These are phyloP conservation scores for Eulithis prunata DNA, from an alignment of 2,888 invertebrate species.

Conservation along the genomic window DNA sequence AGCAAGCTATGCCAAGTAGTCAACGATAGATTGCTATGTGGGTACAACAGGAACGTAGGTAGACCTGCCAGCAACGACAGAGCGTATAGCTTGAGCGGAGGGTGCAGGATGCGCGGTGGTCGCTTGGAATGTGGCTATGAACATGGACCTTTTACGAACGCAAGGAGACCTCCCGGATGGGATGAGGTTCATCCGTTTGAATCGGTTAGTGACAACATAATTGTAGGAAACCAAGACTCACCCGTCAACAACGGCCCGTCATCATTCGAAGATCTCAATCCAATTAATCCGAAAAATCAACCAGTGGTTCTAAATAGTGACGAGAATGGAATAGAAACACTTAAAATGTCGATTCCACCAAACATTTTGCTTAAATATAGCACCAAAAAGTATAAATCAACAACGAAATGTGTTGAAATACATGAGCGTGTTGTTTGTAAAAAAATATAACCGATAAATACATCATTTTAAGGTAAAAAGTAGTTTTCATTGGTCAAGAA, in stretches of 20 bases:
- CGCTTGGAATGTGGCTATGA: slow-evolving; percentile 72
- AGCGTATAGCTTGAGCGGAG: slow-evolving; percentile 48
- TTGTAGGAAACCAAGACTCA: background rate
- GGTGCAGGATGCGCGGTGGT: slow-evolving; percentile 63
- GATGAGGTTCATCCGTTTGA: slow-evolving; percentile 4
- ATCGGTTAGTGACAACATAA: background rate
- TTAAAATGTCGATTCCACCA: background rate
- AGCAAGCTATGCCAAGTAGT: slow-evolving; percentile 58
- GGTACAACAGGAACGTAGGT: slow-evolving; percentile 64
- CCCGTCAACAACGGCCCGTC: background rate
- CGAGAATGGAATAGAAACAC: background rate
- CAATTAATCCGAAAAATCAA: background rate
- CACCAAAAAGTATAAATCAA: slow-evolving; percentile 10
- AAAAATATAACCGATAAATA: slow-evolving; percentile 27
- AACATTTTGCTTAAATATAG: background rate
- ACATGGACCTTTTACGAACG: slow-evolving; percentile 54
- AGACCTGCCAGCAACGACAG: slow-evolving; percentile 42
- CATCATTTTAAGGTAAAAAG: slow-evolving; percentile 56
- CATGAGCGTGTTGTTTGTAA: slow-evolving; percentile 58
- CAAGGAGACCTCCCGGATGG: slow-evolving; percentile 47
- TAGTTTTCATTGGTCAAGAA: slow-evolving; percentile 33
- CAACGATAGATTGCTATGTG: slow-evolving; percentile 67
- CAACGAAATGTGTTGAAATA: slow-evolving; percentile 56
- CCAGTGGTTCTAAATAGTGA: background rate
- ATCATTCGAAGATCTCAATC: background rate